These are phyloP conservation scores for Athrips mouffetella DNA, from an alignment of 2,888 invertebrate genomes.

Conservation along the genomic window DNA sequence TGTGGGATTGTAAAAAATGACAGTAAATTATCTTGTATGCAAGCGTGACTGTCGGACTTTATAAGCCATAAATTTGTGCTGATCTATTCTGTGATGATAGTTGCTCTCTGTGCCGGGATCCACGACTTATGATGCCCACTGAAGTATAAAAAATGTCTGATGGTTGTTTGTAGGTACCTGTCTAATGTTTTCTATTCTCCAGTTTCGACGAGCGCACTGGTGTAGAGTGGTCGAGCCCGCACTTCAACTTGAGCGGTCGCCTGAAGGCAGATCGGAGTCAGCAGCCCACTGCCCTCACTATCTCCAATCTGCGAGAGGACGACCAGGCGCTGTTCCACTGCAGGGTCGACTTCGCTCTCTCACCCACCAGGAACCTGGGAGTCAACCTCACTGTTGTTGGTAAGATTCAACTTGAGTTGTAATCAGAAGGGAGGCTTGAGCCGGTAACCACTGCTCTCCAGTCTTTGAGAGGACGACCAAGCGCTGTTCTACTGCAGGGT, in stretches of 20 bases:
- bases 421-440: slow-evolving; percentile 48
- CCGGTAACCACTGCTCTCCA: slow-evolving; percentile 51
- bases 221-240: slow-evolving; percentile 60
- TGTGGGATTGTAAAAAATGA: too few relatives aligned
- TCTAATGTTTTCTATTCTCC: slow-evolving; percentile 24
- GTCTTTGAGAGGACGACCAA: slow-evolving; percentile 60
- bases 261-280: slow-evolving; percentile 43
- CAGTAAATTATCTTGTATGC: too few relatives aligned
- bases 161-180: too few relatives aligned
- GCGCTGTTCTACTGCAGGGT: slow-evolving; percentile 79
- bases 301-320: slow-evolving; percentile 51
- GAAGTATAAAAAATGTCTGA: too few relatives aligned
- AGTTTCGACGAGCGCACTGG: slow-evolving; percentile 63
- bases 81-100: too few relatives aligned
- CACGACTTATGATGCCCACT: too few relatives aligned
- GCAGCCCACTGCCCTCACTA: slow-evolving; percentile 52
- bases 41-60: too few relatives aligned
- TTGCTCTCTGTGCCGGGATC: too few relatives aligned
- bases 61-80: too few relatives aligned
- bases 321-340: slow-evolving; percentile 77
- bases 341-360: slow-evolving; percentile 77
- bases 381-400: slow-evolving; percentile 77
- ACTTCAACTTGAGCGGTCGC: slow-evolving; percentile 53
- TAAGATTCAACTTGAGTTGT: slow-evolving; percentile 59
- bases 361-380: slow-evolving; percentile 77